phyloP scores from a whole-genome alignment of 2,888 invertebrate genomes.

The Ametastegia equiseti region DNA sequence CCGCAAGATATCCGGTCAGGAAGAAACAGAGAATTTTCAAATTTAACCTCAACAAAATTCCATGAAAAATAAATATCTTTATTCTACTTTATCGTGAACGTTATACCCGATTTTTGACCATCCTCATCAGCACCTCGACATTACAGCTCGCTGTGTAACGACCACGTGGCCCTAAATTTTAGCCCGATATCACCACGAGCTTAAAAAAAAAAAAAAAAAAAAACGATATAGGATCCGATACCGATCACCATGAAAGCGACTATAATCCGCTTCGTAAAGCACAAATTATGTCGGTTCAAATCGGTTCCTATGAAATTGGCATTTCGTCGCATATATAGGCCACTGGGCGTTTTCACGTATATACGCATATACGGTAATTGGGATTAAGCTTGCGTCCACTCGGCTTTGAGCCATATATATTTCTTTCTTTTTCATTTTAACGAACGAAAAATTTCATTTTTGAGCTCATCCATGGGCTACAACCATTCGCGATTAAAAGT shows the following conservation, averaged over 20 bases:
- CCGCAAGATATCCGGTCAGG: background rate
- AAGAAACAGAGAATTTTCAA: background rate
- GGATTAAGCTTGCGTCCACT: conserved; percentile 9
- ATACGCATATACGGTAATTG: background rate
- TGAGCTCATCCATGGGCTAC: background rate
- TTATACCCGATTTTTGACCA: background rate
- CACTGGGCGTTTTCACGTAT: background rate
- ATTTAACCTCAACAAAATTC: background rate
- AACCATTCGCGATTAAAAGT: too few species aligned
- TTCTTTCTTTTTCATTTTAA: background rate
- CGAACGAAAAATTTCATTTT: background rate
- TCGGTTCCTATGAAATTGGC: conserved; percentile 26
- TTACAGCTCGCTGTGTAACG: conserved; percentile 3
- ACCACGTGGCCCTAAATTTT: background rate
- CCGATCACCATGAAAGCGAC: background rate
- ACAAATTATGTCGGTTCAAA: conserved; percentile 11
- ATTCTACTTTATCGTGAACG: background rate
- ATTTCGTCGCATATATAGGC: conserved; percentile 15
- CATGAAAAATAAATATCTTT: background rate
- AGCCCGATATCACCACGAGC: background rate
- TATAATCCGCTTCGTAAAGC: background rate
- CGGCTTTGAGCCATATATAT: background rate
- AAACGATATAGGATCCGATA: conserved; percentile 1
- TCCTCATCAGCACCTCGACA: background rate
- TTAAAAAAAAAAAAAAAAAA: background rate